phyloP scores from a whole-genome alignment of 2,113 vertebrate species.

The Nestor notabilis region DNA sequence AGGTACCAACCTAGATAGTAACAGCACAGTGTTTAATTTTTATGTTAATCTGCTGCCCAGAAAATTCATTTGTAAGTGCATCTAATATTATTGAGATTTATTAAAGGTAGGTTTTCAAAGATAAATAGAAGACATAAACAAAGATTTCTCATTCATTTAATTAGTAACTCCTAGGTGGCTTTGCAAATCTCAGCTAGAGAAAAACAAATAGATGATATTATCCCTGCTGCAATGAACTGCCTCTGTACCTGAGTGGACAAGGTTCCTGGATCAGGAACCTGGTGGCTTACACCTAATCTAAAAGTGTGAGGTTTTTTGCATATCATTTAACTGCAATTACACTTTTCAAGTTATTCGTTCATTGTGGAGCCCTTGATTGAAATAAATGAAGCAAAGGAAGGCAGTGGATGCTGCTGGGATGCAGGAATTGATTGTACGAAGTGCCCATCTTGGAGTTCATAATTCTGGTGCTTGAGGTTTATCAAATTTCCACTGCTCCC shows the following conservation, averaged over 20 bases:
- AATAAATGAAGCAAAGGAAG: background rate
- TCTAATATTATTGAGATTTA: background rate
- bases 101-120: background rate
- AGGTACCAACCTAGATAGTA: background rate
- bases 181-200: background rate
- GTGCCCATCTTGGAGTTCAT: background rate
- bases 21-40: background rate
- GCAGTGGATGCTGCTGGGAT: background rate
- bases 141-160: background rate
- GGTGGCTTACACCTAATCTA: background rate
- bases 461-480: background rate
- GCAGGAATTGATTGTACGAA: background rate
- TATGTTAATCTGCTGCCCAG: background rate
- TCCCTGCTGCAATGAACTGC: background rate
- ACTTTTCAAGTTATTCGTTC: background rate
- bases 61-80: background rate
- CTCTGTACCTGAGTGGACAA: background rate
- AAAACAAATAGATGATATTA: background rate
- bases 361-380: background rate
- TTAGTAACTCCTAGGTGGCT: background rate
- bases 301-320: background rate
- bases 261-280: background rate
- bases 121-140: background rate
- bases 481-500: background rate
- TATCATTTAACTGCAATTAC: background rate